Base-by-base conservation (phyloP, 2,113 vertebrate species). In the Labeo catla region DNA sequence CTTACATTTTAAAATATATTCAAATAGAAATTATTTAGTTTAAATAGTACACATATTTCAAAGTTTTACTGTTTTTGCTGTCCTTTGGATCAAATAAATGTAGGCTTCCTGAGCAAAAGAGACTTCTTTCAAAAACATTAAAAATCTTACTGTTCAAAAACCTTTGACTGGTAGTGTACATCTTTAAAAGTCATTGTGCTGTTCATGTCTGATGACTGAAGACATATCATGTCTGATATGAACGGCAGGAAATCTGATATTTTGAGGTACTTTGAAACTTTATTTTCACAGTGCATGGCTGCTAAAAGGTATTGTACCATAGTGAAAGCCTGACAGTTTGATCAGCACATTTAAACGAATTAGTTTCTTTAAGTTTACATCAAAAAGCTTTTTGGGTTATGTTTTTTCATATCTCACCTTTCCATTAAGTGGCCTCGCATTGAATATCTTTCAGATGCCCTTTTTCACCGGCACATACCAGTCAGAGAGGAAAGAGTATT, bases 311-410 rank as follows among this genome's bases (percentile, higher is more conserved):
- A 96, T 95, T 96, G 96, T 96, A 96, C 95, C 93, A 93, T 96
- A 96, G 95, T 98, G 96, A 98, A 97, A 96, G 95, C 96, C 95
- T 97, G 96, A 97, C 97, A 97, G 96, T 96, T 97, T 98, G 95
- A 98, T 97, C 97, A 96, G 96, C 96, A 96, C 96, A 96, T 95
- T 96, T 97, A 97, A 96, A 94, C 93, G 95, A 97, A 97, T 99
- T 97, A 97, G 95, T 96, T 95, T 97, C 95, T 96, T 96, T 28
- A 28, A 28, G 28, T 28, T 28, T 96, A 98, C 97, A 98, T 97
- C 96, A 96, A 97, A 99, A 99, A 97, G 97, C 97, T 99, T 95
- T 95, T 95, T 95, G 91, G 87, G 87, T 87, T 89, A 87, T 87
- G 78, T 89, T 49, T 95, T 96, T 61, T 95, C 86, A 70, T 95